A percentile compares a stretch with the other conserved stretches of the same genome.
These are phyloP conservation scores for Oedothorax gibbosus DNA, from an alignment of 1,140 invertebrate species.

Conservation along the genomic window DNA sequence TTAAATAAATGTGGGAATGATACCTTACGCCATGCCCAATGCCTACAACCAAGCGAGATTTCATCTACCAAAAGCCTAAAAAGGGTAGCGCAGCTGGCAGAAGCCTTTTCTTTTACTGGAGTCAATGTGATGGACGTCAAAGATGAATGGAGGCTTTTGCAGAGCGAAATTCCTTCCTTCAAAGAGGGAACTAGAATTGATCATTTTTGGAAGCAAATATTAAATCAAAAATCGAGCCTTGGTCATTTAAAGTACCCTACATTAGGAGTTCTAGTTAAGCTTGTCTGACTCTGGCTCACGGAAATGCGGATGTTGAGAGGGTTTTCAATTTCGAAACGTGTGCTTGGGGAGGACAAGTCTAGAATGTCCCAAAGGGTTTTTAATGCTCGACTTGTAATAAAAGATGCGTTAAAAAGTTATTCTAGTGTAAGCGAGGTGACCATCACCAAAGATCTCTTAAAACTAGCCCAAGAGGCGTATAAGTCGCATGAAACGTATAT, in stretches of 20 bases:
- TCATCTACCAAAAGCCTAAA: not conserved
- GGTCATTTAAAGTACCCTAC: slow-evolving; percentile 28
- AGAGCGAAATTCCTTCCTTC: not conserved
- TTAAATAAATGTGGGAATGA: not conserved
- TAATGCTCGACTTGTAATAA: slow-evolving; percentile 8
- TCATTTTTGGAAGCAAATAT: slow-evolving; percentile 61
- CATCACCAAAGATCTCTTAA: slow-evolving; percentile 25
- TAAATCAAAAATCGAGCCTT: slow-evolving; percentile 33
- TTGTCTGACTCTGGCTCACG: slow-evolving; percentile 59
- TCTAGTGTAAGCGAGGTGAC: not conserved
- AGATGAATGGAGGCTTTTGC: slow-evolving; percentile 22
- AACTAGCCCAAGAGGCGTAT: not conserved
- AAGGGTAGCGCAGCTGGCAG: not conserved
- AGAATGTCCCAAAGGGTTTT: not conserved
- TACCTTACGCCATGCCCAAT: not conserved
- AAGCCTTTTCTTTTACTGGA: not conserved
- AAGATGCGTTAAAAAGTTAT: slow-evolving; percentile 1
- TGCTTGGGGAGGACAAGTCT: slow-evolving; percentile 51
- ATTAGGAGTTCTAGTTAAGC: slow-evolving; percentile 54
- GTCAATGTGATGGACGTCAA: not conserved
- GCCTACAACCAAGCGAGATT: not conserved
- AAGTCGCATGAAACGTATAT: not conserved
- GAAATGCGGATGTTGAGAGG: slow-evolving; percentile 63
- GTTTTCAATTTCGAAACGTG: slow-evolving; percentile 59
- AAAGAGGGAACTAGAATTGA: slow-evolving; percentile 58